A percentile compares a stretch with the other conserved stretches of the same genome.
These are phyloP conservation scores for Pangasius sanitwongsei DNA, from an alignment of 2,797 vertebrate species.

Conservation along the genomic window DNA sequence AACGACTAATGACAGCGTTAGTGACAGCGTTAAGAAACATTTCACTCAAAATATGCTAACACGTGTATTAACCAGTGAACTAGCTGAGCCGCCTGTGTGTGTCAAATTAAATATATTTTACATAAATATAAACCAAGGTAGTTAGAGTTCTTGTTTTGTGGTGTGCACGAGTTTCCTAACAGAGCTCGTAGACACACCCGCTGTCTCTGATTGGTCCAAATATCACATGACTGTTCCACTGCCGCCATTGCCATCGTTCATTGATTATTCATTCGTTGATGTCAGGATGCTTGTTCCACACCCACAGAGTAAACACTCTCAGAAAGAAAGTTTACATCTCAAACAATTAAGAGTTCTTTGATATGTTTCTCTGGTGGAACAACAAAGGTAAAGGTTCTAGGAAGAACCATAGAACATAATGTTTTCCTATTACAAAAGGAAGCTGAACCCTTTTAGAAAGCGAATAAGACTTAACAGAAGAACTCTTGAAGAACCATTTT, in stretches of 20 bases:
- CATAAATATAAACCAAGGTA: not conserved
- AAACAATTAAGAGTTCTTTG: not conserved
- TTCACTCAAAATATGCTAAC: slow-evolving; percentile 12
- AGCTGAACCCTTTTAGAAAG: not conserved
- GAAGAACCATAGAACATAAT: not conserved
- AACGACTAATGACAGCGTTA: not conserved
- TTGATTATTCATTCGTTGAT: not conserved
- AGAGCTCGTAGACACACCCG: not conserved
- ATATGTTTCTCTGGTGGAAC: not conserved
- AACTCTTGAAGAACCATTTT: not conserved
- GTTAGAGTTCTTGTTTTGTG: not conserved
- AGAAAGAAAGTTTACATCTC: not conserved
- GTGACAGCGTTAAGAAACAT: too few relatives aligned
- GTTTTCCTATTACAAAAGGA: not conserved
- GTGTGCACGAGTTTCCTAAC: not conserved
- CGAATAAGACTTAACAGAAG: not conserved
- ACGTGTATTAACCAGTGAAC: not conserved
- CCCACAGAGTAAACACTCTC: not conserved
- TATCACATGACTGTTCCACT: not conserved
- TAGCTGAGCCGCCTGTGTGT: not conserved
- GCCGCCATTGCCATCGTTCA: not conserved
- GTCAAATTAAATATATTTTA: not conserved
- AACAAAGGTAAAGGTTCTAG: not conserved
- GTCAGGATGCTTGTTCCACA: too few relatives aligned
- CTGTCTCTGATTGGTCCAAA: not conserved